These are phyloP conservation scores for Odontothrips loti DNA, from an alignment of 2,888 invertebrate species.

Conservation along the genomic window DNA sequence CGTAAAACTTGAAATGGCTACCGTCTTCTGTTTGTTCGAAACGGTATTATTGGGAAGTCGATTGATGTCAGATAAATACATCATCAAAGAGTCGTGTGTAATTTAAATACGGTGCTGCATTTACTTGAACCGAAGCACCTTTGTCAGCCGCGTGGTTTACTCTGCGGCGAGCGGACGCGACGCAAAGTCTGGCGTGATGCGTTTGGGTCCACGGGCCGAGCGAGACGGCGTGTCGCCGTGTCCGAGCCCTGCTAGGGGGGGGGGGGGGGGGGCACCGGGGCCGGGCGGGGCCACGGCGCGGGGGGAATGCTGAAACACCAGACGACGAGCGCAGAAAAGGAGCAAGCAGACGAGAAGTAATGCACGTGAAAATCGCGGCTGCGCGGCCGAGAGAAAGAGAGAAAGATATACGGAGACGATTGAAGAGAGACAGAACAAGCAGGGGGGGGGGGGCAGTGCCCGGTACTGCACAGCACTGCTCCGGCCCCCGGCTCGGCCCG, in stretches of 20 bases:
- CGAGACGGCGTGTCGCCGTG: slow-evolving; percentile 23
- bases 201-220: neutral
- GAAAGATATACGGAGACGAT: neutral
- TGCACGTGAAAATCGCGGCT: neutral
- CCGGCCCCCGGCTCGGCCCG: neutral
- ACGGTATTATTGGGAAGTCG: no score
- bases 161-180: neutral
- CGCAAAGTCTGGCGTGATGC: neutral
- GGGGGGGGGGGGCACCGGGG: neutral
- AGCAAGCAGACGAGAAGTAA: neutral
- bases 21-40: no score
- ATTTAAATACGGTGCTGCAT: no score
- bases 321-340: no score
- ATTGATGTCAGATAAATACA: no score
- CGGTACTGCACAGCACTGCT: neutral
- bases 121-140: no score
- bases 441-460: neutral
- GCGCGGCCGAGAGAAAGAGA: neutral
- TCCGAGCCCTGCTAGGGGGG: neutral
- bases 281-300: neutral
- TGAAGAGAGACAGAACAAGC: no score
- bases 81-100: no score
- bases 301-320: neutral
- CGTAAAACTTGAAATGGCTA: no score
- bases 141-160: no score